These are phyloP conservation scores for Lathronympha strigana DNA, from an alignment of 2,888 invertebrate species.

Conservation along the genomic window DNA sequence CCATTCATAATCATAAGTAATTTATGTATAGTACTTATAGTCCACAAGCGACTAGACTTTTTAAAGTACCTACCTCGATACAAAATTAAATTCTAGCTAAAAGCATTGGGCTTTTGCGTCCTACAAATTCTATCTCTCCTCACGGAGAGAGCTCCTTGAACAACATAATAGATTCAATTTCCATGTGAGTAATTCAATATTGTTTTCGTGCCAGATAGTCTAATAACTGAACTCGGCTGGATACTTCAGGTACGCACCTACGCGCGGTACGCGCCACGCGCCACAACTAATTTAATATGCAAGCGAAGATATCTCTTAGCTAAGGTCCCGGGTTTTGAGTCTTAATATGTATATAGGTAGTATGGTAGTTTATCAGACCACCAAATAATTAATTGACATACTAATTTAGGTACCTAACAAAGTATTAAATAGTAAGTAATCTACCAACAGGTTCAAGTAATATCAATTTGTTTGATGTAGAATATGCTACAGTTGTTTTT, in stretches of 20 bases:
- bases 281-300: constrained; percentile 20
- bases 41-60: too few relatives aligned
- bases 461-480: too few relatives aligned
- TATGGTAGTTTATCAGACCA: too few relatives aligned
- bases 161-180: constrained; percentile 15
- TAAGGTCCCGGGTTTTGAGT: neutral
- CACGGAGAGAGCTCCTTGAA: neutral
- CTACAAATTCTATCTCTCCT: neutral
- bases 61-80: too few relatives aligned
- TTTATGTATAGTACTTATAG: too few relatives aligned
- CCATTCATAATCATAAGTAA: too few relatives aligned
- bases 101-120: neutral
- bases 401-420: too few relatives aligned
- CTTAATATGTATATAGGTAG: too few relatives aligned
- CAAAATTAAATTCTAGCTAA: neutral
- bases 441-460: too few relatives aligned
- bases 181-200: constrained; percentile 6
- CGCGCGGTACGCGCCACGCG: neutral
- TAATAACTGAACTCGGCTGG: constrained; percentile 11
- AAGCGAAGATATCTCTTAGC: neutral
- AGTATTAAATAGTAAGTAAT: too few relatives aligned
- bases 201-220: constrained; percentile 19
- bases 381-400: too few relatives aligned
- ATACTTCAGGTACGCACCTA: neutral
- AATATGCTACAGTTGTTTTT: too few relatives aligned